These are phyloP conservation scores for Calidris pugnax DNA, from an alignment of 2,113 vertebrate species.

Conservation along the genomic window DNA sequence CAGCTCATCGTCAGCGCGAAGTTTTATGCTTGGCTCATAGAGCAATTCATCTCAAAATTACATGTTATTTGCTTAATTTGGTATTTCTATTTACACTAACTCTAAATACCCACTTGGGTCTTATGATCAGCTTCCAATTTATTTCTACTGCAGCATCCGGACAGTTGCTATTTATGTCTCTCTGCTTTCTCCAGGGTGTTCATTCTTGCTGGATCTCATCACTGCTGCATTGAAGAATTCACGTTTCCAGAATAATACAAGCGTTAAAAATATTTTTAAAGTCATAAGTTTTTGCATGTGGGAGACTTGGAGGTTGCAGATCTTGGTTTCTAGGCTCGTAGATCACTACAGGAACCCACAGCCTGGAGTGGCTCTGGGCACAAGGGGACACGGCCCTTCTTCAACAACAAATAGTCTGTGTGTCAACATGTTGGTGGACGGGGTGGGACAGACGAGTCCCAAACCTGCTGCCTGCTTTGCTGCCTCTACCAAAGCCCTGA, in stretches of 20 bases:
- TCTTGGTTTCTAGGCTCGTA: neutral
- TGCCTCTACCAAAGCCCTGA: neutral
- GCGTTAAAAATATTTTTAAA: neutral
- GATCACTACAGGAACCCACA: neutral
- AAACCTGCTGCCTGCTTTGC: neutral
- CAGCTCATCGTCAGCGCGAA: neutral
- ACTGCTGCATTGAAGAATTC: neutral
- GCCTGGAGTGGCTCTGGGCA: neutral
- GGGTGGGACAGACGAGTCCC: neutral
- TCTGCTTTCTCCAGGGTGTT: neutral
- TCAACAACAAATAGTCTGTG: neutral
- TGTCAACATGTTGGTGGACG: neutral
- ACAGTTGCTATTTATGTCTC: constrained; percentile 34
- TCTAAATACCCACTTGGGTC: constrained; percentile 53
- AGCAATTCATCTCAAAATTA: constrained; percentile 55
- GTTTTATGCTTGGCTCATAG: constrained; percentile 14
- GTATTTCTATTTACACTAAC: constrained; percentile 62
- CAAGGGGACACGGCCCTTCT: neutral
- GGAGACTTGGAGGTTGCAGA: neutral
- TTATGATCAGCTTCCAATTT: constrained; percentile 59
- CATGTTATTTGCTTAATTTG: constrained; percentile 68
- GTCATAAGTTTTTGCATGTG: accelerated
- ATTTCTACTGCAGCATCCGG: constrained; percentile 51
- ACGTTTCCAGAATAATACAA: neutral
- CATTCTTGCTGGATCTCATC: neutral